phyloP scores from a whole-genome alignment of 2,888 invertebrate genomes.

The Agrilus mali region DNA sequence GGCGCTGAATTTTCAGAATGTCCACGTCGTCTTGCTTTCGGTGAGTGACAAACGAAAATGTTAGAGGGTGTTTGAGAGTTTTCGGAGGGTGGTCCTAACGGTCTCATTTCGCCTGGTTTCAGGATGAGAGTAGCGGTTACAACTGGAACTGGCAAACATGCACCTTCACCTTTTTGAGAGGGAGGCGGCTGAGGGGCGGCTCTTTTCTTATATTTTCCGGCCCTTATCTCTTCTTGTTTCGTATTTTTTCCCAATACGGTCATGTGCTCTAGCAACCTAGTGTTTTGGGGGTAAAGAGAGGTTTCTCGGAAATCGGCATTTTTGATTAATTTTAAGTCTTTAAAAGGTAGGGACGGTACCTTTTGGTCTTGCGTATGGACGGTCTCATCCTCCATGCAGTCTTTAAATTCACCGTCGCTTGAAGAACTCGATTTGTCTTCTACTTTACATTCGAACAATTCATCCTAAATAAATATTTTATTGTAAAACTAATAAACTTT shows the following conservation, averaged over 20 bases:
- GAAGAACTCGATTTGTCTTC: conserved; percentile 21
- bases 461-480: neutral
- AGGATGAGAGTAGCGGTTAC: conserved; percentile 38
- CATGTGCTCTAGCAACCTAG: neutral
- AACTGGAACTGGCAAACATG: conserved; percentile 14
- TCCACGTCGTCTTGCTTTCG: conserved; percentile 22
- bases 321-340: neutral
- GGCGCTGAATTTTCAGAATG: conserved; percentile 11
- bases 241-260: neutral
- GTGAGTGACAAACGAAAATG: conserved; percentile 24
- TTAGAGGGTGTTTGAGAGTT: conserved; percentile 10
- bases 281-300: conserved; percentile 6
- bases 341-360: neutral
- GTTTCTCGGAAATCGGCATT: neutral
- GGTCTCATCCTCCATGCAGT: conserved; percentile 18
- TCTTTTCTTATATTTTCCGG: conserved; percentile 41
- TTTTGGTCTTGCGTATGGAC: neutral
- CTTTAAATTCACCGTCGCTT: conserved; percentile 30
- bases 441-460: conserved; percentile 6
- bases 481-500: neutral
- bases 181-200: conserved; percentile 37
- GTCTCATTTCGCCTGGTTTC: conserved; percentile 34
- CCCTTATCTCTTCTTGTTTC: conserved; percentile 20
- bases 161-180: conserved; percentile 7
- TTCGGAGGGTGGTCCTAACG: conserved; percentile 18